Evolutionary conservation across 2,113 vertebrate genomes (phyloP).

Genomic region (Catharus fuscescens): DNA sequence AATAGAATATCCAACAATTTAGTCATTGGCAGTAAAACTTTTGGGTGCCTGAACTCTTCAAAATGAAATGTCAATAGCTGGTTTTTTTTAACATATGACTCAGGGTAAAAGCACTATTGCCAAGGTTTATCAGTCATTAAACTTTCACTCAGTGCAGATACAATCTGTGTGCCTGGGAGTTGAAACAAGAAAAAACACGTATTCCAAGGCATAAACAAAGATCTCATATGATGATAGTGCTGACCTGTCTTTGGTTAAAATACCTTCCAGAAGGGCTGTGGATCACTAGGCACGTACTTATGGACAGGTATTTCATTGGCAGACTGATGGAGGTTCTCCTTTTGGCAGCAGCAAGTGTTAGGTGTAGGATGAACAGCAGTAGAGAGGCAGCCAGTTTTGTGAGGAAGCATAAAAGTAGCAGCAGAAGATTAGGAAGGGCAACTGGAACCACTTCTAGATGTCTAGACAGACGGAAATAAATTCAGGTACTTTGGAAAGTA

Average conservation of each 20-base stretch:
- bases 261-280: not conserved
- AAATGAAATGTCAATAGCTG: conserved; percentile 28
- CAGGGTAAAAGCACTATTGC: not conserved
- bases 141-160: conserved; percentile 51
- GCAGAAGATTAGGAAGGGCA: not conserved
- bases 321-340: not conserved
- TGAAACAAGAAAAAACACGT: conserved; percentile 5
- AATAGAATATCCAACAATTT: conserved; percentile 12
- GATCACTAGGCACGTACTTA: not conserved
- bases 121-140: conserved; percentile 38
- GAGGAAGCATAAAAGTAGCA: not conserved
- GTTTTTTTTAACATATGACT: not conserved
- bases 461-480: not conserved
- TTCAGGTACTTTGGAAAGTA: not conserved
- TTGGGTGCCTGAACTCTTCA: not conserved
- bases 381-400: not conserved
- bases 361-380: not conserved
- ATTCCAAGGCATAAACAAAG: not conserved
- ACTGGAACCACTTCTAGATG: not conserved
- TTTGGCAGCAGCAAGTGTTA: not conserved
- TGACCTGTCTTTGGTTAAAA: not conserved
- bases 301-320: not conserved
- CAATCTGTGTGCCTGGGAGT: conserved; percentile 23
- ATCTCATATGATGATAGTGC: not conserved
- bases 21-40: conserved; percentile 47